A percentile compares a stretch with the other conserved stretches of the same genome.
Conservation (phyloP, 2,797 vertebrate genomes). For the Sebastolobus alascanus region DNA sequence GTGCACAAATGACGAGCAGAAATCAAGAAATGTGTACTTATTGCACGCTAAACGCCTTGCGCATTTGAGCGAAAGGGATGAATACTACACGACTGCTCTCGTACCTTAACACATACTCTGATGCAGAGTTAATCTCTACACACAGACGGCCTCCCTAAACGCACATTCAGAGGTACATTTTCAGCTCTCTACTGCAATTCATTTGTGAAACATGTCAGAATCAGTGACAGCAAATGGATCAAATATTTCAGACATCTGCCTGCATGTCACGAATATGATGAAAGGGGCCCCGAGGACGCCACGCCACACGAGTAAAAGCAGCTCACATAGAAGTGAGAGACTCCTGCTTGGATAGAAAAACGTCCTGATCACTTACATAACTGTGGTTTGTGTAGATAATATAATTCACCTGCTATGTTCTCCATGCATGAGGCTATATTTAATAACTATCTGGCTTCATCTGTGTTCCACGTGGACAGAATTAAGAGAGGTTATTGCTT, state of each 20-base stretch:
- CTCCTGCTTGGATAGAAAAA: neutral
- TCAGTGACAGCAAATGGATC: slow-evolving; percentile 13
- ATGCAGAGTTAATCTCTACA: slow-evolving; percentile 9
- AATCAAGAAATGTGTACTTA: too few relatives aligned
- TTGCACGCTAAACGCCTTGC: too few relatives aligned
- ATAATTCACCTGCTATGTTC: slow-evolving; percentile 39
- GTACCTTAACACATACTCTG: too few relatives aligned
- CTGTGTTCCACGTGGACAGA: slow-evolving; percentile 31
- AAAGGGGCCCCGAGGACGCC: neutral
- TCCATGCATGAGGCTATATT: slow-evolving; percentile 27
- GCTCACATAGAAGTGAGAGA: neutral
- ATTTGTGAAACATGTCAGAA: slow-evolving; percentile 28
- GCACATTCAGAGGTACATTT: neutral
- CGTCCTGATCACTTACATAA: slow-evolving; percentile 17
- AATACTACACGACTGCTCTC: too few relatives aligned
- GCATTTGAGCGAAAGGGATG: too few relatives aligned
- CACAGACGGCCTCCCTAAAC: neutral
- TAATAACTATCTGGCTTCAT: slow-evolving; percentile 45
- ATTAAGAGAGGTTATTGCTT: slow-evolving; percentile 26
- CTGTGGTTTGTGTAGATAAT: slow-evolving; percentile 22
- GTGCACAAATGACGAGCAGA: too few relatives aligned
- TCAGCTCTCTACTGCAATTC: neutral
- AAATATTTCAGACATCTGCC: slow-evolving; percentile 22
- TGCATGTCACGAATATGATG: slow-evolving; percentile 3
- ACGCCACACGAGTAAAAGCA: neutral